Base-by-base conservation (phyloP, 2,888 invertebrate species). In the Mesorhabditis belari region DNA sequence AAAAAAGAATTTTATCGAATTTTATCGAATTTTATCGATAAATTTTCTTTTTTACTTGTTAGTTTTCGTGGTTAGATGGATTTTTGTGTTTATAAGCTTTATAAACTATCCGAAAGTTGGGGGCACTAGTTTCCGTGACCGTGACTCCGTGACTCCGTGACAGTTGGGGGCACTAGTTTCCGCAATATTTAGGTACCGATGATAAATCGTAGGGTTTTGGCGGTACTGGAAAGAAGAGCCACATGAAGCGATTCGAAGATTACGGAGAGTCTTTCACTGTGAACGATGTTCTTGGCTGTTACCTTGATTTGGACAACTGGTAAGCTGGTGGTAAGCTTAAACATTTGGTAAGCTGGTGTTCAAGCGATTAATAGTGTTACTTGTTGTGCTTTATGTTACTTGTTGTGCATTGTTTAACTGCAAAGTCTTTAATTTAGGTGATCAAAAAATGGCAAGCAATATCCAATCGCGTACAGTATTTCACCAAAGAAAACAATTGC, bases 151-250 rank as follows among this genome's bases (percentile, higher is more conserved):
- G n/a, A n/a, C n/a, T n/a, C n/a, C n/a, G n/a, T n/a, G n/a, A n/a
- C n/a, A n/a, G n/a, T n/a, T n/a, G n/a, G n/a, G n/a, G n/a, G n/a
- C n/a, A n/a, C n/a, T n/a, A n/a, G n/a, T n/a, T n/a, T n/a, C n/a
- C n/a, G n/a, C n/a, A n/a, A n/a, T n/a, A n/a, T 72, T 27, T 55
- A 77, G 81, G 94, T 51, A 94, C 92, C 26, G 91, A 91, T 76
- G 85, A 87, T 70, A 86, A 87, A 76, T 91, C 96, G 2, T 98
- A 87, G 85, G 98, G 98, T 0, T 98, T 89, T 84, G 98, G 98
- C 67, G 98, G 96, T 17, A 99, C 98, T 0, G 98, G 96, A 4
- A 98, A 96, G 82, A 98, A 96, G 81, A 95, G 95, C 0, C 90
- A 90, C 82, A 87, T 88, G 55, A 90, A 88, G 74, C 90, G 94